Evolutionary conservation across 1,140 invertebrate species (phyloP).

Genomic region (Drosophila takahashii): DNA sequence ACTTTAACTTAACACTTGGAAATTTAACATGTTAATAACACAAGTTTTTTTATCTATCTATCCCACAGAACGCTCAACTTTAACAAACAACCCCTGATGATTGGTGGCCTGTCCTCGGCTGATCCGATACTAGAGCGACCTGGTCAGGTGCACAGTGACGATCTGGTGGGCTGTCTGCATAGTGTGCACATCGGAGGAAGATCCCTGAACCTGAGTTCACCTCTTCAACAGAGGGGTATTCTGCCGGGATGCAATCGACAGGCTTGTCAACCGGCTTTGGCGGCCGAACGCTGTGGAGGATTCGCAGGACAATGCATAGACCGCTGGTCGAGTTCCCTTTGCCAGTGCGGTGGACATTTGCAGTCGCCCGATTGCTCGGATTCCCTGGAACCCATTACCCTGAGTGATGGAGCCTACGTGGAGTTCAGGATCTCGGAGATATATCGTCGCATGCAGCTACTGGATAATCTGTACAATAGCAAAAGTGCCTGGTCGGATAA

Average conservation of each 20-base stretch:
- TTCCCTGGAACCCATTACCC: constrained; percentile 91
- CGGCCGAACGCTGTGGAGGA: constrained; percentile 87
- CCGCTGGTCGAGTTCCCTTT: constrained; percentile 91
- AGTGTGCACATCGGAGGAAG: constrained; percentile 95
- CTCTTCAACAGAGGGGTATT: constrained; percentile 89
- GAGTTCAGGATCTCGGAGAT: constrained; percentile 93
- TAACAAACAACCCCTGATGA: constrained; percentile 93
- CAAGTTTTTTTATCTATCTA: no score
- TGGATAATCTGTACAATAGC: constrained; percentile 91
- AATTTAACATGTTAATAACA: no score
- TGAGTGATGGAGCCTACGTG: constrained; percentile 91
- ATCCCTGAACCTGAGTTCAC: constrained; percentile 91
- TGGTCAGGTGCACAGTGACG: constrained; percentile 95
- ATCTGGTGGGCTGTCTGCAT: constrained; percentile 96
- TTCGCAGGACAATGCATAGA: constrained; percentile 91
- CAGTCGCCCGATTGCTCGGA: constrained; percentile 91
- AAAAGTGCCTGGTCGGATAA: constrained; percentile 88
- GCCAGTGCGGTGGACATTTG: constrained; percentile 89
- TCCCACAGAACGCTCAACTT: constrained; percentile 94
- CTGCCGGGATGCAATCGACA: constrained; percentile 90
- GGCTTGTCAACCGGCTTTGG: constrained; percentile 86
- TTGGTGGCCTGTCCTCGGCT: constrained; percentile 93
- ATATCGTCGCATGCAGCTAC: constrained; percentile 92
- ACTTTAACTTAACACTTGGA: no score
- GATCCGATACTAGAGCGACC: constrained; percentile 94